Percentiles rank a stretch among this genome's conserved stretches.
Evolutionary conservation across 2,113 vertebrate species (phyloP).

Genomic region (Gadus macrocephalus): DNA sequence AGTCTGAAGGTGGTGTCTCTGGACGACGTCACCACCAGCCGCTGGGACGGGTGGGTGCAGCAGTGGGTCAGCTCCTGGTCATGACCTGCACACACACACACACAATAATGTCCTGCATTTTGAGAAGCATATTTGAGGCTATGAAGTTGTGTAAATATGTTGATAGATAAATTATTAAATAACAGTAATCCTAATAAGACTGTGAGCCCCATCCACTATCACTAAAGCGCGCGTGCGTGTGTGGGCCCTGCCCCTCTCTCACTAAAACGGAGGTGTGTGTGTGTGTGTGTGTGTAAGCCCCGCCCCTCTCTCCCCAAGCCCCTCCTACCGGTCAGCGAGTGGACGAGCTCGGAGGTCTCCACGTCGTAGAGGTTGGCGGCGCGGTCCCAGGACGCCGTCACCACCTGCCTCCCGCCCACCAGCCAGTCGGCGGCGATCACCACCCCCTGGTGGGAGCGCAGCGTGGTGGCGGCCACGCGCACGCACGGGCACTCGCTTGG

Average conservation of each 20-base stretch:
- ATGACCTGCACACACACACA: constrained; percentile 74
- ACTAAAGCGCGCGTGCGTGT: not conserved
- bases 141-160: too few species aligned
- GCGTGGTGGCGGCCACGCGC: constrained; percentile 77
- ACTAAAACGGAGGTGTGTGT: not conserved
- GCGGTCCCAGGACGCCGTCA: constrained; percentile 94
- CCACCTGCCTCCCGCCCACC: constrained; percentile 91
- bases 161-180: too few species aligned
- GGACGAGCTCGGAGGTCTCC: constrained; percentile 92
- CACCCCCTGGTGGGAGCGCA: constrained; percentile 96
- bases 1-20: constrained; percentile 96
- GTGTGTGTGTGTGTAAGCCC: not conserved
- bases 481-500: constrained; percentile 86
- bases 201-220: too few species aligned
- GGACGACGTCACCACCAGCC: constrained; percentile 94
- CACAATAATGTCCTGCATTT: too few species aligned
- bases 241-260: not conserved
- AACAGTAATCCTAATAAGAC: too few species aligned
- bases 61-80: constrained; percentile 97
- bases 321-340: constrained; percentile 87
- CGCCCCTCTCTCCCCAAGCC: too few species aligned
- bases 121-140: too few species aligned
- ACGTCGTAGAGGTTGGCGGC: constrained; percentile 94
- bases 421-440: constrained; percentile 96
- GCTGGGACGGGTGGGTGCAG: constrained; percentile 93